Conservation (phyloP, 2,888 invertebrate genomes). For the Cheilosia variabilis region DNA sequence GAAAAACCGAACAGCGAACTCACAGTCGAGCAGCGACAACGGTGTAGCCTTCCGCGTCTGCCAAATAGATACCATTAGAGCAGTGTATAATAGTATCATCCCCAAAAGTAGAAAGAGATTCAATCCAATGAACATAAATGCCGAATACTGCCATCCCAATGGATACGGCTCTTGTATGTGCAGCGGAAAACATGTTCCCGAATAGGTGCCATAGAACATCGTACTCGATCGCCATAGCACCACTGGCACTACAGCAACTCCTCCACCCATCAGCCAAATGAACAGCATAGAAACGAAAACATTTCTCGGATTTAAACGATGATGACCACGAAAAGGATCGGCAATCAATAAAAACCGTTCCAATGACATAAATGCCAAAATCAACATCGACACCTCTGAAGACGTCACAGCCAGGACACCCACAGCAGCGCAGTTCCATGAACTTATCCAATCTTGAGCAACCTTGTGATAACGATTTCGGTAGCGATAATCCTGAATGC, state of each 20-base stretch:
- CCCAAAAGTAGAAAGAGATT: constrained; percentile 86
- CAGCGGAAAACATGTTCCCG: constrained; percentile 89
- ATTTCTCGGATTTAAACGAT: constrained; percentile 85
- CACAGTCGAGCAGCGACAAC: constrained; percentile 86
- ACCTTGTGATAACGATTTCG: constrained; percentile 86
- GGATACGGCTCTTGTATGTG: constrained; percentile 88
- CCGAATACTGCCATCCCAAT: constrained; percentile 89
- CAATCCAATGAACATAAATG: constrained; percentile 88
- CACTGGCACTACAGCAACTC: constrained; percentile 87
- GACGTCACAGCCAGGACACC: constrained; percentile 88
- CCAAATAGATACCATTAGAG: constrained; percentile 87
- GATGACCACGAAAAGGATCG: constrained; percentile 85
- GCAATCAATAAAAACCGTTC: constrained; percentile 88
- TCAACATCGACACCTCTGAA: constrained; percentile 88
- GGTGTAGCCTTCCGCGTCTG: constrained; percentile 86
- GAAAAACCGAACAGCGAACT: constrained; percentile 87
- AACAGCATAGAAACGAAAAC: constrained; percentile 85
- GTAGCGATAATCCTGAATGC: constrained; percentile 86
- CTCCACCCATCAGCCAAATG: constrained; percentile 86
- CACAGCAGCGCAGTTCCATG: constrained; percentile 86
- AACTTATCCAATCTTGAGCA: constrained; percentile 87
- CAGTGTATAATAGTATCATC: constrained; percentile 86
- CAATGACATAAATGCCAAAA: constrained; percentile 88
- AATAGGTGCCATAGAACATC: constrained; percentile 87
- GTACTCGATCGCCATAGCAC: constrained; percentile 86